Base-by-base conservation (phyloP, 2,113 vertebrate species). In the Otis tarda region DNA sequence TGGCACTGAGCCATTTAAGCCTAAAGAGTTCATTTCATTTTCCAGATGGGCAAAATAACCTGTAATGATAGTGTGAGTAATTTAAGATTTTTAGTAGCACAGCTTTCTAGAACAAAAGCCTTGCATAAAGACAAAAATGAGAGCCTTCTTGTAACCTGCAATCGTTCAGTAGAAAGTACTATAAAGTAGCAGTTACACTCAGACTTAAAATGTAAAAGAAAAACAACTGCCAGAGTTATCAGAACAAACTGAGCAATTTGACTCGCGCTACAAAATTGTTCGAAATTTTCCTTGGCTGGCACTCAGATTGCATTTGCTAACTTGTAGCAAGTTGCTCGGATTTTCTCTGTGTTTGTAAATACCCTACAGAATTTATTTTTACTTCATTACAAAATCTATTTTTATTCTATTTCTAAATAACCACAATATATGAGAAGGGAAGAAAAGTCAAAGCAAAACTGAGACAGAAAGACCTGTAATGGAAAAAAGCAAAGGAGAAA, bases 301-400 rank as follows among this genome's bases (percentile, higher is more conserved):
- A 33, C 28, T 94, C 50, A 65, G 18, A 47, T 25, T 77, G 21
- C 31, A 63, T 76, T 85, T 91, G 82, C 75, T 93, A 96, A 15
- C 41, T 83, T 70, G 41, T 28, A 81, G 25, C 64, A 77, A 69
- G 52, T 94, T 83, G n/a, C 43, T 94, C 49, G 55, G 68, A 78
- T 95, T 88, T 88, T 5, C 23, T 93, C 41, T 76, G 27, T 92
- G 89, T 89, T 96, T 95, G 61, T 80, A 95, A 95, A 94, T 37
- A 88, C n/a, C 35, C 35, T 71, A 30, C 24, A 75, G 45, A 93
- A 53, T 45, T 81, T 61, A 60, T 87, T 87, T 94, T 87, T 91
- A 69, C 85, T 83, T 12, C 1, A 1, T 39, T 2, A 80, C 63
- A 80, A 90, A 80, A 53, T 31, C 35, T 81, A 55, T 41, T 95